These are phyloP conservation scores for Platichthys flesus DNA, from an alignment of 2,113 vertebrate genomes.

Conservation along the genomic window DNA sequence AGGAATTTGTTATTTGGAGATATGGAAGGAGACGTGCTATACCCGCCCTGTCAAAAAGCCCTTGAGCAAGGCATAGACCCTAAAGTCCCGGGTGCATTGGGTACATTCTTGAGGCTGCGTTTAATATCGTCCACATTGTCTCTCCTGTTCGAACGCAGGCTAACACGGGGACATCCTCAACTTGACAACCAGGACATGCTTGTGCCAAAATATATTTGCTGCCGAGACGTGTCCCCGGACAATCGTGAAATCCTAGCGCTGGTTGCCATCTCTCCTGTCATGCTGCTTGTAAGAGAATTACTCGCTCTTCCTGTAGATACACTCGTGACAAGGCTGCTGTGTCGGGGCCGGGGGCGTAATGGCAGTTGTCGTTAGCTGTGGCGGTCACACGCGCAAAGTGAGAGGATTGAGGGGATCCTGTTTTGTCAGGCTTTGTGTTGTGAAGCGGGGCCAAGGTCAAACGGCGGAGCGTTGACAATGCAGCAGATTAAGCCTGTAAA, in stretches of 20 bases:
- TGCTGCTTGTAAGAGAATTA: conserved; percentile 71
- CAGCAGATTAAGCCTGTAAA: conserved; percentile 21
- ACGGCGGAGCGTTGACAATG: conserved; percentile 3
- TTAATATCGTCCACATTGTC: conserved; percentile 8
- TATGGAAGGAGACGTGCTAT: conserved; percentile 13
- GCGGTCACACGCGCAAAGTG: conserved; percentile 14
- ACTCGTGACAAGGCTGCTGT: conserved; percentile 48
- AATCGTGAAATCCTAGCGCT: conserved; percentile 68
- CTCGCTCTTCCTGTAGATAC: conserved; percentile 49
- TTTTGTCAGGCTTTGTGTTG: conserved; percentile 30
- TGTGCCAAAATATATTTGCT: conserved; percentile 64
- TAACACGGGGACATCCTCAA: conserved; percentile 24
- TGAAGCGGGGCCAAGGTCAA: conserved; percentile 36
- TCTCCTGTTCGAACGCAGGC: conserved; percentile 3
- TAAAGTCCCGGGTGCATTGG: background rate
- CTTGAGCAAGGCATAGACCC: conserved; percentile 24
- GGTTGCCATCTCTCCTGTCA: conserved; percentile 66
- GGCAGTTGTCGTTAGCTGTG: conserved; percentile 47
- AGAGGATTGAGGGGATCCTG: conserved; percentile 13
- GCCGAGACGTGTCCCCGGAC: conserved; percentile 47
- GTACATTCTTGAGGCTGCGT: conserved; percentile 23
- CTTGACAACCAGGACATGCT: conserved; percentile 64
- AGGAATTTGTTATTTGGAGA: background rate
- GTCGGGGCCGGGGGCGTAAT: conserved; percentile 36
- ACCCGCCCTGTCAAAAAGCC: conserved; percentile 11